A percentile compares a stretch with the other conserved stretches of the same genome.
These are phyloP conservation scores for Malacoctenus gilli DNA, from an alignment of 2,797 vertebrate species.

Conservation along the genomic window DNA sequence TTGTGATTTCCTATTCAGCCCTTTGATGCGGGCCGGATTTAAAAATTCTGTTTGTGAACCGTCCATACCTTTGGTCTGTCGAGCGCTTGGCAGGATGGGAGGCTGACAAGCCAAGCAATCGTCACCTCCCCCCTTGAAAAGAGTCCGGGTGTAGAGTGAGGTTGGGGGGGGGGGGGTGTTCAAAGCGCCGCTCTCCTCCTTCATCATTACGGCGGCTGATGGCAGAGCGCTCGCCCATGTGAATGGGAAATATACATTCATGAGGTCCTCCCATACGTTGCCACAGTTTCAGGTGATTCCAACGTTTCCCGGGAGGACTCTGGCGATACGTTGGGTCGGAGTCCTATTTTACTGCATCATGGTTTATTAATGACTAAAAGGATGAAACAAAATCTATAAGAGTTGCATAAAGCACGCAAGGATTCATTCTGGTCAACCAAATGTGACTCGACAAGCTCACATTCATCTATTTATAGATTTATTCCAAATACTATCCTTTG, in stretches of 20 bases:
- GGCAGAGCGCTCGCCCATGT: conserved; percentile 18
- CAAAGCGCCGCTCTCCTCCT: conserved; percentile 66
- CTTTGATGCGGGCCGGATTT: conserved; percentile 79
- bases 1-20: conserved; percentile 77
- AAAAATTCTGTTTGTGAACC: conserved; percentile 82
- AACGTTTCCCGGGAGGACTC: not conserved
- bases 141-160: conserved; percentile 64
- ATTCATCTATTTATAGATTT: not conserved
- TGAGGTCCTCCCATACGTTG: not conserved
- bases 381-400: too few relatives aligned
- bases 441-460: conserved; percentile 19
- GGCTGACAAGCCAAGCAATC: conserved; percentile 74
- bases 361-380: not conserved
- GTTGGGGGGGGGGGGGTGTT: conserved; percentile 58
- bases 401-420: too few relatives aligned
- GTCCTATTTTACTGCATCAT: not conserved
- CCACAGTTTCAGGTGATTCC: not conserved
- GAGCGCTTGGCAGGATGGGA: conserved; percentile 73
- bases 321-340: not conserved
- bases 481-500: conserved; percentile 31
- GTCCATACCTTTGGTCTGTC: conserved; percentile 82
- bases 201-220: conserved; percentile 53
- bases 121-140: conserved; percentile 73
- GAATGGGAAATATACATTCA: conserved; percentile 24
- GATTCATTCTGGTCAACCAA: not conserved